A percentile compares a stretch with the other conserved stretches of the same genome.
These are phyloP conservation scores for Drosophila pseudotalamancana DNA, from an alignment of 2,888 invertebrate species.

Conservation along the genomic window DNA sequence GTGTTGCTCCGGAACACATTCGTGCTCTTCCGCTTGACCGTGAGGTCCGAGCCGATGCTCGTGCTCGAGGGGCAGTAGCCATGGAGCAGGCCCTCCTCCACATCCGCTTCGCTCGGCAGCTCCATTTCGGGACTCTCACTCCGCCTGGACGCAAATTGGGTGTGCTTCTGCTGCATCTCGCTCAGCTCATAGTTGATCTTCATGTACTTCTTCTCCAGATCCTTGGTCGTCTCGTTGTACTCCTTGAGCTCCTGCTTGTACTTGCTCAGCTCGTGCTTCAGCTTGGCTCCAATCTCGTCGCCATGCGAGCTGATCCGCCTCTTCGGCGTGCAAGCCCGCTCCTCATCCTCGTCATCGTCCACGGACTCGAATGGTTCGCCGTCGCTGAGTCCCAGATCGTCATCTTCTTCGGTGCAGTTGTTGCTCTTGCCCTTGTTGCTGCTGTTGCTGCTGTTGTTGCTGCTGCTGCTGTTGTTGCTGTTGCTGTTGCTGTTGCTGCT, in stretches of 20 bases:
- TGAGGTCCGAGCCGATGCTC: slow-evolving; percentile 60
- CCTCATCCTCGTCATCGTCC: slow-evolving; percentile 14
- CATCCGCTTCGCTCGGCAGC: slow-evolving; percentile 19
- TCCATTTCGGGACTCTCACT: slow-evolving; percentile 17
- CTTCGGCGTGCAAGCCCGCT: not conserved
- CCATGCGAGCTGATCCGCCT: slow-evolving; percentile 13
- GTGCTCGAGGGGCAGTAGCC: slow-evolving; percentile 38
- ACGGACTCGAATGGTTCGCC: slow-evolving; percentile 17
- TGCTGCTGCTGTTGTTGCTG: slow-evolving; percentile 6
- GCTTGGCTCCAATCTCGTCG: slow-evolving; percentile 57
- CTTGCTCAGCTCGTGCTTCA: slow-evolving; percentile 73
- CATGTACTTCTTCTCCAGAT: slow-evolving; percentile 78
- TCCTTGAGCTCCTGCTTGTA: slow-evolving; percentile 78
- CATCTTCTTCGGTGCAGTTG: slow-evolving; percentile 5
- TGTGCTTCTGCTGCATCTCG: slow-evolving; percentile 79
- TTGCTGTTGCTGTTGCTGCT: slow-evolving; percentile 20
- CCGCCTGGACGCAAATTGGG: slow-evolving; percentile 57
- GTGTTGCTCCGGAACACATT: slow-evolving; percentile 61
- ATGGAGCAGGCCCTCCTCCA: slow-evolving; percentile 10
- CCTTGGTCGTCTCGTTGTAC: slow-evolving; percentile 77
- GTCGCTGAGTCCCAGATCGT: slow-evolving; percentile 28
- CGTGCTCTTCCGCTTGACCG: slow-evolving; percentile 59
- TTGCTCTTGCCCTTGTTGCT: slow-evolving; percentile 24
- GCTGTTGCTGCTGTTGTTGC: slow-evolving; percentile 19
- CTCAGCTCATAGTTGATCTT: slow-evolving; percentile 79